Evolutionary conservation across 2,888 invertebrate species (phyloP).

Genomic region (Capitulum mitella): DNA sequence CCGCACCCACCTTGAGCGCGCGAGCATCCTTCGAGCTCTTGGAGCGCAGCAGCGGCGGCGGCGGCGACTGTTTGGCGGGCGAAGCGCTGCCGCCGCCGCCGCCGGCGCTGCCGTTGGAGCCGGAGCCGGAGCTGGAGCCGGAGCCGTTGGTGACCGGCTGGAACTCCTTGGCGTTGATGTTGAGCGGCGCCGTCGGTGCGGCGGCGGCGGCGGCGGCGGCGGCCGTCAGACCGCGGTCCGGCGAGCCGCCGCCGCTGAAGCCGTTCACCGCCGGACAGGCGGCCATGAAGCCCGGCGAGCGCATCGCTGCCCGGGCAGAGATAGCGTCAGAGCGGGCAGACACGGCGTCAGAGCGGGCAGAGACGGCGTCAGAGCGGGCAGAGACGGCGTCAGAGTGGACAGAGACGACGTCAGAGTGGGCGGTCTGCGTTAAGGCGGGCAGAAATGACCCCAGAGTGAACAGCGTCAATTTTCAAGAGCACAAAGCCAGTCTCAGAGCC

Average conservation of each 20-base stretch:
- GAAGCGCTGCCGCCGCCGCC: constrained; percentile 31
- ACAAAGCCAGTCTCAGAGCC: no score
- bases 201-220: constrained; percentile 23
- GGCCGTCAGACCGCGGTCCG: constrained; percentile 1
- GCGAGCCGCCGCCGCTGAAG: constrained; percentile 15
- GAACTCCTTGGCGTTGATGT: constrained; percentile 85
- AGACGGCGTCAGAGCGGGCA: no score
- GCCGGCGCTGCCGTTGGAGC: not conserved
- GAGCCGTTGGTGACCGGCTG: constrained; percentile 39
- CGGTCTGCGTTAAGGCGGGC: no score
- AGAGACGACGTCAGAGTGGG: no score
- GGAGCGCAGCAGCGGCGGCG: constrained; percentile 43
- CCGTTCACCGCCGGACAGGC: constrained; percentile 18
- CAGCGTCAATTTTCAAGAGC: no score
- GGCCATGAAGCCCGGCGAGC: constrained; percentile 23
- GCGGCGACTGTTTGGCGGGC: constrained; percentile 45
- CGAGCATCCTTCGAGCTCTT: constrained; percentile 37
- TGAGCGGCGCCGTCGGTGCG: constrained; percentile 53
- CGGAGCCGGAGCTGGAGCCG: not conserved
- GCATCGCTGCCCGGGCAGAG: constrained; percentile 1
- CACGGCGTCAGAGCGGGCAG: no score
- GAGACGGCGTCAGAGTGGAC: no score
- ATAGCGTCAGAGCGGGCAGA: no score
- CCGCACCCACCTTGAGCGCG: constrained; percentile 8
- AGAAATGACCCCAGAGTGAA: no score